Base-by-base conservation (phyloP, 2,797 vertebrate genomes). In the Stomatorhinus walkeri region DNA sequence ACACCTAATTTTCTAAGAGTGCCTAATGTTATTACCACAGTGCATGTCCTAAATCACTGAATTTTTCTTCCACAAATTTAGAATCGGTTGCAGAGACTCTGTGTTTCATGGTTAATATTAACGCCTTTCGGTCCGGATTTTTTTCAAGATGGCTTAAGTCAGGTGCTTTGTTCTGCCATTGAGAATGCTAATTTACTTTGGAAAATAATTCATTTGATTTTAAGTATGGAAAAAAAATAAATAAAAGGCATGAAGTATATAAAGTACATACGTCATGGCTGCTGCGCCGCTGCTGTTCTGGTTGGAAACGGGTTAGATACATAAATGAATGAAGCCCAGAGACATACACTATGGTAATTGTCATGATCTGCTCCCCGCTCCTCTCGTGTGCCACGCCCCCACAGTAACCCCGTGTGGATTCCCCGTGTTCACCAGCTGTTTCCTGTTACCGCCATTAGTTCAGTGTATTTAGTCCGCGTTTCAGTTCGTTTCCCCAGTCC, bases 91-190 rank as follows among this genome's bases (percentile, higher is more conserved):
- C 36, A 79, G 72, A 1, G 8, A 40, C 32, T 76, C 36, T 40
- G 1, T 79, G 72, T 79, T 48, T 84, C 81, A 84, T 49, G 81
- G 8, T 84, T 84, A 48, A 84, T 24, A 46, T 84, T 51, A 51
- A 51, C 28, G n/a, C 81, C 10, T 79, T 79, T 51, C 22, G 0
- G n/a, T 28, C 81, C 51, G 81, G 46, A 84, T 84, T 51, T 46
- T 40, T 84, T 48, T 12, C 7, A 19, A 79, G 79, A 22, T 40
- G 43, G 81, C 12, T 84, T 84, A 84, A 51, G 43, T 51, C 46
- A 84, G 81, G 81, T 84, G 46, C 81, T 84, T 84, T 84, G 81
- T 84, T 43, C 46, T 49, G n/a, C n/a, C 9, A 84, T 84, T 51
- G n/a, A 24, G 22, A 49, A 84, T 28, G 10, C n/a, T 84, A 84